Base-by-base conservation (phyloP, 1,140 invertebrate species). In the Himalopsyche phryganea region DNA sequence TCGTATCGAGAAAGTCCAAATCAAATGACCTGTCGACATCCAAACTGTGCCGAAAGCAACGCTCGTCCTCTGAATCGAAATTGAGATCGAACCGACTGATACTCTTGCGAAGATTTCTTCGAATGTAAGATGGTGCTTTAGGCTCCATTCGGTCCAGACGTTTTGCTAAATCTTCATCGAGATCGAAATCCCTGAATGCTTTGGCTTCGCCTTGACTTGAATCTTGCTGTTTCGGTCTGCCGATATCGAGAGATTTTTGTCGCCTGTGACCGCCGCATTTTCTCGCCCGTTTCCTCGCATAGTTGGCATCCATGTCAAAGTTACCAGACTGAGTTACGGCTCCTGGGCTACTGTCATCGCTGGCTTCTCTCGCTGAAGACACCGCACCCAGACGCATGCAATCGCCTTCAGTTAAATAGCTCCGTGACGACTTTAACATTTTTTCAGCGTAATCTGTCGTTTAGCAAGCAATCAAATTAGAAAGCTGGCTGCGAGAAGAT, bases 51-150 rank as follows among this genome's bases (percentile, higher is more conserved):
- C 61, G 38, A 46, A 63, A 63, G 41, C 61, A 63, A 14, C 61
- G 49, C 41, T 63, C 61, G 41, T 63, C 61, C 42, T 63, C 61
- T 18, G 61, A 63, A 28, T 63, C 61, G 20, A 63, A 63, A 44
- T 63, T 63, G 20, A 63, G 44, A 42, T 63, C 61, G 36, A 59
- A 63, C 5, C 61, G 61, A 32, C 61, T 63, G 6, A 46, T 52
- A 36, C 48, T 56, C 36, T 63, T 63, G n/a, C 57, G 40, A 6
- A 59, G 49, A 18, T 48, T 57, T 6, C 57, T 47, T 23, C 61
- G 45, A 7, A 60, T 40, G 28, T 55, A 60, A 13, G 41, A 47
- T 4, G 41, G 32, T 7, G 55, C 15, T 38, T 63, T 63, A 13
- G 61, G 61, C 33, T 63, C 61, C 42, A 63, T 41, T 2, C 57